Evolutionary conservation across 2,797 vertebrate species (phyloP), one percentile per base, ranked within the genome.

Genomic region (Graptemys geographica): DNA sequence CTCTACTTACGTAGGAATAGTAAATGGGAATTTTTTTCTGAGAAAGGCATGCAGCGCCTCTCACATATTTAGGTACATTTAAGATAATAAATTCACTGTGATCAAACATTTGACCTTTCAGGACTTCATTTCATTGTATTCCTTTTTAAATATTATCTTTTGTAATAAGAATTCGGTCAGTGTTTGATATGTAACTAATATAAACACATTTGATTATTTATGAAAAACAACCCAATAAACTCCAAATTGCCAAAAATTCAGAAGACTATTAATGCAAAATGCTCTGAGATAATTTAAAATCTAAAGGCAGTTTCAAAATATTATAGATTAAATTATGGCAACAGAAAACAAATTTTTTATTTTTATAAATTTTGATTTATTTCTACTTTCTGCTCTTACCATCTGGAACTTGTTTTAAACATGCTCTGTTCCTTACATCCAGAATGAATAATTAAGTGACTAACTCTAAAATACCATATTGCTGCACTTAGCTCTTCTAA

Each of bases 401-500:
- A 96, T 96, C 95, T 97, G 97, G 95, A 97, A 82, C 85, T 51
- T 95, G 92, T 97, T 98, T 97, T 98, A 95, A 97, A 93, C 90
- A 85, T 91, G 89, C 91, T 97, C 90, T 87, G 5, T 86, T 98
- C 96, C 51, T 93, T 95, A 51, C 49, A 90, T 90, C 59, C 80
- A 88, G 78, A 94, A 93, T 96, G 89, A 96, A 96, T 92, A 97
- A 95, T 97, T 96, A 96, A 97, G 84, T 47, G 93, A 80, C 82
- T 93, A 81, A 96, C 97, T 95, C 83, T 97, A 94, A 93, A 97
- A 96, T 95, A 95, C 79, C 88, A 91, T 95, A 97, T 95, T 96
- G 94, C 95, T 97, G 93, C 88, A 95, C 95, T 87, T 59, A 90
- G 90, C 81, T 82, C 88, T 95, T 92, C 65, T 21, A 92, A 88